Base-by-base conservation (phyloP, 2,888 invertebrate species). In the Stratiomys singularior region DNA sequence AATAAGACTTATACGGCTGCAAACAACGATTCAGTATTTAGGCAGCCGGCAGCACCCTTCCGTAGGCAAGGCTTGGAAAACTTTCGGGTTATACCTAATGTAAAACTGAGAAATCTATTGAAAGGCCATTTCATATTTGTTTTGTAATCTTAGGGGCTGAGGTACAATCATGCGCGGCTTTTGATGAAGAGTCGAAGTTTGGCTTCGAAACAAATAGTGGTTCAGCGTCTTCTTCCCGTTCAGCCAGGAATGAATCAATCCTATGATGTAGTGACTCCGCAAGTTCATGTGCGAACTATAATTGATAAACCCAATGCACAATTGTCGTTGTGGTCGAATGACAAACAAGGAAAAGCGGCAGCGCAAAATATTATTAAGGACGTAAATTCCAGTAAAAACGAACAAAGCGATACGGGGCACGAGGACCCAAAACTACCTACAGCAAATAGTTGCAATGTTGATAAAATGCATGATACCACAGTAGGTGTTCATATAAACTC, bases 151-250 rank as follows among this genome's bases (percentile, higher is more conserved):
- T 28, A 86, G 86, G 81, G 85, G 11, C 82, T 84, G 0, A 85
- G 86, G 0, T 85, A 84, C 47, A 78, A 78, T 25, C 80, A 78
- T 63, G 47, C 78, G 18, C 74, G 79, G n/a, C 77, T 78, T 28
- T 5, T 77, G 15, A 44, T 74, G 74, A 78, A 78, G n/a, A 28
- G 63, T n/a, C 71, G 79, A 66, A 79, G 30, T 23, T 58, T 79
- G 28, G 69, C 78, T 78, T 84, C 85, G 4, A 84, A 85, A 0
- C 92, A 91, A 83, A 91, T 94, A 3, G 91, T 95, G 0, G 93
- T 95, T 23, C 94, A 94, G 86, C 88, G 95, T 5, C 90, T 93
- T 83, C 87, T 94, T 81, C 93, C 93, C 21, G 85, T 93, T 60
- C 89, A 93, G 82, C 92, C 93, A 18, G 82, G 83, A 13, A 76